These are phyloP conservation scores for Poeciliopsis turneri DNA, from an alignment of 2,797 vertebrate genomes.

Conservation along the genomic window DNA sequence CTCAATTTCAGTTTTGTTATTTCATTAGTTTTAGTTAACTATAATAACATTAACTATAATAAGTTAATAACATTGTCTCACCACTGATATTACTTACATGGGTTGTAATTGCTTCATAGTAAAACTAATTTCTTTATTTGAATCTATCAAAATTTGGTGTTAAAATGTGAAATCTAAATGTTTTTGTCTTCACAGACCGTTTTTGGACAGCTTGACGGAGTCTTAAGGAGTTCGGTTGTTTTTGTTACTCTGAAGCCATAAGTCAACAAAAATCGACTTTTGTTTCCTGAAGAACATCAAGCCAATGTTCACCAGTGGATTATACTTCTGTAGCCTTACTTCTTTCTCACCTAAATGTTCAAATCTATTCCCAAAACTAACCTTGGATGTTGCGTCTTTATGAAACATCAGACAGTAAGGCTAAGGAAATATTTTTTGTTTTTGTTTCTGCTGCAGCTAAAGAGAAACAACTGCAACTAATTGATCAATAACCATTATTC, in stretches of 20 bases:
- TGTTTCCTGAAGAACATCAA: constrained; percentile 60
- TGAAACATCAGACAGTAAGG: neutral
- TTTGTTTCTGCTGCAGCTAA: constrained; percentile 11
- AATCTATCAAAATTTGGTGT: neutral
- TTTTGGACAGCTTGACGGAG: constrained; percentile 15
- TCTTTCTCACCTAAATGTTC: constrained; percentile 28
- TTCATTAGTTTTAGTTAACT: too few species aligned
- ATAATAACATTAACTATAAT: too few species aligned
- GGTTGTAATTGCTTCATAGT: neutral
- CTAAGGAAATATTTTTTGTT: constrained; percentile 5
- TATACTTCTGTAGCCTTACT: constrained; percentile 67
- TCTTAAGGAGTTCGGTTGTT: constrained; percentile 35
- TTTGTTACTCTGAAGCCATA: constrained; percentile 63
- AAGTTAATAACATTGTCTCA: neutral
- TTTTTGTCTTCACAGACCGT: constrained; percentile 62
- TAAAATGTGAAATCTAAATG: constrained; percentile 32
- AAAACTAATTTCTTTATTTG: neutral
- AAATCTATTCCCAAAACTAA: constrained; percentile 35
- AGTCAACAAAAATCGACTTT: constrained; percentile 60
- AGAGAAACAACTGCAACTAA: constrained; percentile 1
- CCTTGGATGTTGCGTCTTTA: neutral
- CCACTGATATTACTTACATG: neutral
- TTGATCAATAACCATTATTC: constrained; percentile 53
- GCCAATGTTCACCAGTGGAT: constrained; percentile 39
- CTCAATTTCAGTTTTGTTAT: neutral